Evolutionary conservation across 2,797 vertebrate genomes (phyloP), one percentile per base, ranked within the genome.

Genomic region (Danio aesculapii): DNA sequence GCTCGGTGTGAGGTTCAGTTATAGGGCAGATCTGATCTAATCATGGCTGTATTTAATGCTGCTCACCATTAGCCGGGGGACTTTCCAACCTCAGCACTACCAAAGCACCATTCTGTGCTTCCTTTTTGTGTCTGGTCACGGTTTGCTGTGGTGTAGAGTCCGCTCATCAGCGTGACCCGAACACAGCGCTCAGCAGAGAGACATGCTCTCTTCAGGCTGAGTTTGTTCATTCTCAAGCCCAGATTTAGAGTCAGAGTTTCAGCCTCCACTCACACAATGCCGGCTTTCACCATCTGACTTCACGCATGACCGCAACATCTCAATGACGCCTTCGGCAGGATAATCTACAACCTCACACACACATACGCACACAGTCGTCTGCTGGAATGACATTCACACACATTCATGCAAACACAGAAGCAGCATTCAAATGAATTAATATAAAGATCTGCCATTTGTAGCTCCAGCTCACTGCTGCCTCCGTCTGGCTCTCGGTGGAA

Each of bases 281-380:
- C 72, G 75, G 88, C 90, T 92, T 94, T 94, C 91, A 95, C 89
- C 86, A 92, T 84, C 79, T 84, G 5, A 82, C 90, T 89, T 93
- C 89, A 88, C 73, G 83, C 91, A 89, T 85, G 81, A 69, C 89
- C 92, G 92, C 68, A 57, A 83, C 86, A 86, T 88, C 88, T 93
- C 88, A 92, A 95, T 92, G 84, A 87, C 66, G 88, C 86, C 88
- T 86, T 81, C 88, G 74, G 85, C 8, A 82, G 89, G 88, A 91
- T 89, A 89, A 94, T 91, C 89, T 89, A 91, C 87, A 90, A 77
- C 80, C 83, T 41, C 81, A 8, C 39, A 30, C 52, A 39, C 55
- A 53, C 64, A 68, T 58, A 47, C 63, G 46, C 72, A 13, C 79
- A 80, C 62, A 83, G 69, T 21, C 19, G 4, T 59, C 55, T 7